These are phyloP conservation scores for Pycnonotus jocosus DNA, from an alignment of 2,113 vertebrate species.

Conservation along the genomic window DNA sequence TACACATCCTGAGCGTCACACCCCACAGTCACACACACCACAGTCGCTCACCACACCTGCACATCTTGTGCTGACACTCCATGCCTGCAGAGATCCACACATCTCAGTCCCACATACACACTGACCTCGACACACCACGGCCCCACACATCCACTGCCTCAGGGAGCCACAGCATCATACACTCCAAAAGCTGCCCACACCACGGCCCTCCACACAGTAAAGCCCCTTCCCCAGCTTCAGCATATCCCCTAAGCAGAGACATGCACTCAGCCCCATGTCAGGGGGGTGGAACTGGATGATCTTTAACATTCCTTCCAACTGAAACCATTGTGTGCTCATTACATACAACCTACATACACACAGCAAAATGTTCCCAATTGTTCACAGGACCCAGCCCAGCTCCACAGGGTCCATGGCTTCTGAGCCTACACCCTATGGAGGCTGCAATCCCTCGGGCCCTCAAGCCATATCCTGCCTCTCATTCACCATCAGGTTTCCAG, in stretches of 20 bases:
- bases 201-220: rapidly evolving
- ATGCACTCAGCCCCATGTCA: rapidly evolving
- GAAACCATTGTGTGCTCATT: neutral
- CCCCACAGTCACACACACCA: neutral
- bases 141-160: neutral
- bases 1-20: neutral
- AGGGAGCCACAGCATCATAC: neutral
- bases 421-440: neutral
- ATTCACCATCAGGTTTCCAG: neutral
- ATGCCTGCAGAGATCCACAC: neutral
- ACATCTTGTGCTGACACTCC: neutral
- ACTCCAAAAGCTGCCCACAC: neutral
- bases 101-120: rapidly evolving
- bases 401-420: rapidly evolving
- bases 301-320: neutral
- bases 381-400: neutral
- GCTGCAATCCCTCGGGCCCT: neutral
- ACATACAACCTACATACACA: rapidly evolving
- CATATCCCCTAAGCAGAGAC: neutral
- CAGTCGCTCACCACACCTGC: neutral
- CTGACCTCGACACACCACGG: neutral
- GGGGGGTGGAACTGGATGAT: neutral
- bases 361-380: rapidly evolving
- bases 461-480: neutral
- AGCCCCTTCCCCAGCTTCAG: neutral